A percentile compares a stretch with the other conserved stretches of the same genome.
Conservation (phyloP, 2,888 invertebrate genomes). For the Morpho helenor region DNA sequence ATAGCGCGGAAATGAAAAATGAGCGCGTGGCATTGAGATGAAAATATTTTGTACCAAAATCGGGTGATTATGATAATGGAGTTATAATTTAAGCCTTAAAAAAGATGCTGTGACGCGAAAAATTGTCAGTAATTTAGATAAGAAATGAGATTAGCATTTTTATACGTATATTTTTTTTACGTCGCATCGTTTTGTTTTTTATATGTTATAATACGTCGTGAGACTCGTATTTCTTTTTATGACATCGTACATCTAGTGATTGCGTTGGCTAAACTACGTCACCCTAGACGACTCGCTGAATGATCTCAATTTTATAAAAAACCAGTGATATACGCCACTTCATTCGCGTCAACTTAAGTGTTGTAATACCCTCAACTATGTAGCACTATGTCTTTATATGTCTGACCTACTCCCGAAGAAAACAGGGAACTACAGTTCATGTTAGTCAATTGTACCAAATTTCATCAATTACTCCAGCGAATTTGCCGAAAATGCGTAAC, state of each 20-base stretch:
- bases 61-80: conserved; percentile 22
- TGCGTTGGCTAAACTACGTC: too few species aligned
- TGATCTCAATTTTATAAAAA: too few species aligned
- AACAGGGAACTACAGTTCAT: too few species aligned
- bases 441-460: too few species aligned
- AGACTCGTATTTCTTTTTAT: background rate
- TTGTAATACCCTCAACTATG: too few species aligned
- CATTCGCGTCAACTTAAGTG: too few species aligned
- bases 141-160: conserved; percentile 8
- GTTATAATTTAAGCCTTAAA: conserved; percentile 23
- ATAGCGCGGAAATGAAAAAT: conserved; percentile 27
- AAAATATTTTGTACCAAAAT: conserved; percentile 21
- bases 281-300: too few species aligned
- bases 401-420: too few species aligned
- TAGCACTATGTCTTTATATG: too few species aligned
- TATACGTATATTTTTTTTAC: background rate
- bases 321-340: too few species aligned
- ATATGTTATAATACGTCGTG: background rate
- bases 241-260: background rate
- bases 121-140: conserved; percentile 14
- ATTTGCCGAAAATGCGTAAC: too few species aligned
- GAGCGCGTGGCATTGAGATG: conserved; percentile 18
- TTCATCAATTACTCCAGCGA: too few species aligned
- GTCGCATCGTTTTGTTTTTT: background rate
- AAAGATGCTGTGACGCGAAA: conserved; percentile 17